Percentiles rank a stretch among this genome's conserved stretches.
Conservation (phyloP, 2,113 vertebrate species). For the Myocastor coypus region DNA sequence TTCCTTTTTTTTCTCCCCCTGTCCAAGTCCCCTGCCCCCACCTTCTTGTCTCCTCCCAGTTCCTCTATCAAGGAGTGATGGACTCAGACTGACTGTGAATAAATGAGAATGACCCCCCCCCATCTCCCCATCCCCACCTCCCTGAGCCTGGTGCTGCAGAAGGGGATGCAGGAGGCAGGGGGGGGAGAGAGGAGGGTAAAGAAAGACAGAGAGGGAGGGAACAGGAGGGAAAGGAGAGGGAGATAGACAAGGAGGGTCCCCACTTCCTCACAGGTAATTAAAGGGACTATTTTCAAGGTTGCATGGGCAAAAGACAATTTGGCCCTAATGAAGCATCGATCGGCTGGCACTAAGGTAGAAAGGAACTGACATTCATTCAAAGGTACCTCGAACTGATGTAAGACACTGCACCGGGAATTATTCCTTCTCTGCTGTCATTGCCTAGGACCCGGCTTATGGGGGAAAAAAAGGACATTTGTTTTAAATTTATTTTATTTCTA, state of each 20-base stretch:
- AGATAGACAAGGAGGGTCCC: conserved; percentile 73
- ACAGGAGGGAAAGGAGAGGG: conserved; percentile 21
- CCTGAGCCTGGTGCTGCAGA: conserved; percentile 52
- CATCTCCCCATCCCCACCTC: conserved; percentile 69
- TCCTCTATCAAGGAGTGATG: conserved; percentile 72
- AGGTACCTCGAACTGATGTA: conserved; percentile 74
- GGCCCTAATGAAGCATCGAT: conserved; percentile 89
- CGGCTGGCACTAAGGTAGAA: conserved; percentile 80
- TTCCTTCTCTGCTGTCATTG: conserved; percentile 65
- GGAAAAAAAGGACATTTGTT: background rate
- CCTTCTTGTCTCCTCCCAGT: conserved; percentile 57
- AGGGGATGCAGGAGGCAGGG: background rate
- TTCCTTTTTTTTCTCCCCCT: background rate
- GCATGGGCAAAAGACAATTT: conserved; percentile 88
- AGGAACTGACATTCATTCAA: conserved; percentile 81
- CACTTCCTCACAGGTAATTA: conserved; percentile 88
- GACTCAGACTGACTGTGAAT: conserved; percentile 75
- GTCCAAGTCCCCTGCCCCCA: conserved; percentile 45
- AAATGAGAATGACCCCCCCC: conserved; percentile 84
- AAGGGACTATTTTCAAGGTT: conserved; percentile 89
- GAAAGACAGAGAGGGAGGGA: background rate
- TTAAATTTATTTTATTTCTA: background rate
- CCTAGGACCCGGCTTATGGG: conserved; percentile 61
- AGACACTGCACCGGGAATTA: conserved; percentile 60
- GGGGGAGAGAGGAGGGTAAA: background rate